Evolutionary conservation across 2,113 vertebrate species (phyloP).

Genomic region (Opisthocomus hoazin): DNA sequence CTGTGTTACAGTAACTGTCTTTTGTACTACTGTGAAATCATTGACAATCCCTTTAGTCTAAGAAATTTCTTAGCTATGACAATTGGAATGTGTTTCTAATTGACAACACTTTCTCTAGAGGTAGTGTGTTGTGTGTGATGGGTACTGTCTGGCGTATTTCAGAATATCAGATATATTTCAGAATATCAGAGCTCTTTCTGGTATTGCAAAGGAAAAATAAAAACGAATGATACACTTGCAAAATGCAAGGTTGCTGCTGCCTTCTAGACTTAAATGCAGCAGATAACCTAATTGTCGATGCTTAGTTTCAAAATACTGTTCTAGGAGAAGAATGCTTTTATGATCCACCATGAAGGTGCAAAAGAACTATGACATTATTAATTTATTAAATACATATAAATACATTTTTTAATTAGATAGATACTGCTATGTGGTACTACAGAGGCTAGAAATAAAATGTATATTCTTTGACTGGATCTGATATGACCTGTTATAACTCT

Average conservation of each 20-base stretch:
- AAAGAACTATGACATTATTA: background rate
- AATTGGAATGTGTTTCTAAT: conserved; percentile 58
- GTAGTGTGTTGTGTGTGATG: conserved; percentile 28
- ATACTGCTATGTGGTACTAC: background rate
- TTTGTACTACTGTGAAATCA: conserved; percentile 59
- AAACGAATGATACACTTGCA: background rate
- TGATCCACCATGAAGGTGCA: background rate
- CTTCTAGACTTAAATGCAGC: background rate
- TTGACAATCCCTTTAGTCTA: conserved; percentile 46
- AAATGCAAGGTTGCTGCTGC: background rate
- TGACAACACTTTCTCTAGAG: conserved; percentile 30
- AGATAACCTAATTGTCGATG: background rate
- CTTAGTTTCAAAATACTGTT: background rate
- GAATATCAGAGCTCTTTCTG: conserved; percentile 18
- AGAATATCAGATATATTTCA: conserved; percentile 51
- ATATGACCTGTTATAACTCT: background rate
- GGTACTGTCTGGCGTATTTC: conserved; percentile 37
- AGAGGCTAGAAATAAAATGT: background rate
- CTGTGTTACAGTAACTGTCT: conserved; percentile 28
- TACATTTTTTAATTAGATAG: background rate
- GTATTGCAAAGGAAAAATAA: conserved; percentile 6
- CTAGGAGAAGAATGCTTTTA: background rate
- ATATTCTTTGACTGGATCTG: background rate
- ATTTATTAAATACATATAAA: background rate
- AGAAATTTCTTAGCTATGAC: conserved; percentile 62